Percentiles rank a stretch among this genome's conserved stretches.
phyloP scores from a whole-genome alignment of 2,888 invertebrate genomes.

The Nemoura dubitans region DNA sequence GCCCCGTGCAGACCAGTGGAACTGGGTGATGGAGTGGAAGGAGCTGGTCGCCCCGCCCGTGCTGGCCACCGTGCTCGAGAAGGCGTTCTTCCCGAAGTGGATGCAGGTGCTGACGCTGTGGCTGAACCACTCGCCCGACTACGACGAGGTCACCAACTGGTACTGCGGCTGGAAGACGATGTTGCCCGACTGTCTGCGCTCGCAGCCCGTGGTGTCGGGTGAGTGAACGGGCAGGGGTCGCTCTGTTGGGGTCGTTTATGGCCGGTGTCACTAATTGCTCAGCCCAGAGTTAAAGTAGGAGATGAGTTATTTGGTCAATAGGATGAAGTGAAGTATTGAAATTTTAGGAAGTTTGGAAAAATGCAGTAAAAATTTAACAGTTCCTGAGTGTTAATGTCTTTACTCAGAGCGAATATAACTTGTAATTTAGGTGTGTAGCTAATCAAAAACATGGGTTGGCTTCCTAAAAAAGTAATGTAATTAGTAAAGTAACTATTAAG shows the following conservation, averaged over 20 bases:
- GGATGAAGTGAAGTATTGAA: too few relatives aligned
- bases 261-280: not conserved
- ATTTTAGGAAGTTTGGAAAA: too few relatives aligned
- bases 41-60: conserved; percentile 81
- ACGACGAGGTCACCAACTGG: conserved; percentile 90
- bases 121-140: conserved; percentile 91
- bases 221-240: conserved; percentile 38
- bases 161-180: conserved; percentile 72
- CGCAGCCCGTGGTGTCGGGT: conserved; percentile 67
- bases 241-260: not conserved
- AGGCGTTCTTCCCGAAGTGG: conserved; percentile 94
- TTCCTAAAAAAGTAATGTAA: too few relatives aligned
- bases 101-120: conserved; percentile 84
- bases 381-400: too few relatives aligned
- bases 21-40: conserved; percentile 95
- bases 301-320: too few relatives aligned
- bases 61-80: conserved; percentile 83
- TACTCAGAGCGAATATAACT: too few relatives aligned
- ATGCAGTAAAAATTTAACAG: too few relatives aligned
- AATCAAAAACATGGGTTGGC: too few relatives aligned
- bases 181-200: conserved; percentile 63
- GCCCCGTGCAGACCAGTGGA: conserved; percentile 79
- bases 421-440: too few relatives aligned
- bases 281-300: too few relatives aligned
- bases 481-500: too few relatives aligned